Evolutionary conservation across 2,797 vertebrate genomes (phyloP).

Genomic region (Buphagus erythrorhynchus): DNA sequence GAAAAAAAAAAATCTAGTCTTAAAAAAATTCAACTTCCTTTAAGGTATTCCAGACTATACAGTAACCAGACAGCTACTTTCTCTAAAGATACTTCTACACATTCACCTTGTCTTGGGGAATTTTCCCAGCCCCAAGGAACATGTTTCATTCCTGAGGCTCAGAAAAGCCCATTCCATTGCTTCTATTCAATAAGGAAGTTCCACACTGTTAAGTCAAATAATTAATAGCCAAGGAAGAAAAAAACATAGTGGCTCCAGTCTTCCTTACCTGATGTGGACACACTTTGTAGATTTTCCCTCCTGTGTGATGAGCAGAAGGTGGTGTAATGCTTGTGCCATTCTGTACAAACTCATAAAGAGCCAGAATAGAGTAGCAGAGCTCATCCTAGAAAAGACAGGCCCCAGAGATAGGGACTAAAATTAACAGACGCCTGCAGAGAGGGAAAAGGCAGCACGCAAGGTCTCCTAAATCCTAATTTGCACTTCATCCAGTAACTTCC

Average conservation of each 20-base stretch:
- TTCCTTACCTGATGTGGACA: slow-evolving; percentile 93
- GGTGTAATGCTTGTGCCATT: slow-evolving; percentile 82
- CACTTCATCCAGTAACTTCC: background rate
- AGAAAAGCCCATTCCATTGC: background rate
- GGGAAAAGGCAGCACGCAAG: background rate
- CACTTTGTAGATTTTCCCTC: slow-evolving; percentile 93
- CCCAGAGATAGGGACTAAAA: background rate
- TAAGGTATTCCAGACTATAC: background rate
- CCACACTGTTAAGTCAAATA: background rate
- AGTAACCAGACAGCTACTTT: background rate
- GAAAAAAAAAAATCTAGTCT: background rate
- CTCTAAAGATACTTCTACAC: background rate
- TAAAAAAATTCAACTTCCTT: background rate
- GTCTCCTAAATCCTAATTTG: background rate
- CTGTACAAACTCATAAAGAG: slow-evolving; percentile 88
- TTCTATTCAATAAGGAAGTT: background rate
- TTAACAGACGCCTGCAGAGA: background rate
- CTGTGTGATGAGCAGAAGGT: slow-evolving; percentile 84
- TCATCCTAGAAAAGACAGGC: slow-evolving; percentile 70
- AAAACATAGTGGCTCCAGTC: background rate
- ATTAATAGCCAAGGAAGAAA: background rate
- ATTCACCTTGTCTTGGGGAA: background rate
- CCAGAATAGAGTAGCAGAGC: slow-evolving; percentile 84
- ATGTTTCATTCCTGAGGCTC: background rate
- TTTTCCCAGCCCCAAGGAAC: fast-evolving